Evolutionary conservation across 2,888 invertebrate species (phyloP).

Genomic region (Hirtodrosophila cameraria): DNA sequence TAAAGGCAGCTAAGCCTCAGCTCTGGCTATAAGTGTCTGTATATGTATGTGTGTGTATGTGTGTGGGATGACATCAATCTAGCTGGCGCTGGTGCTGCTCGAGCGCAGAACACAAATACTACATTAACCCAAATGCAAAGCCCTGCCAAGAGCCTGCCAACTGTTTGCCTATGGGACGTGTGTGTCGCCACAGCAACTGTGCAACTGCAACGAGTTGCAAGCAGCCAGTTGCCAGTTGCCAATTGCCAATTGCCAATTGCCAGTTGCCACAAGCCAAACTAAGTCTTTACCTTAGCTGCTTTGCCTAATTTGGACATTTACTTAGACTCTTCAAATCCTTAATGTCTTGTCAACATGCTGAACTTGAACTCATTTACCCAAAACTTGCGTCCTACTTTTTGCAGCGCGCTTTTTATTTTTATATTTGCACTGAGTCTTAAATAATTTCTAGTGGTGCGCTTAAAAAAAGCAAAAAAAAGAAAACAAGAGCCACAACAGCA

Average conservation of each 20-base stretch:
- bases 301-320: conserved; percentile 9
- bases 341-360: conserved; percentile 17
- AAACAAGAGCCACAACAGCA: conserved; percentile 44
- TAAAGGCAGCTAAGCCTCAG: conserved; percentile 29
- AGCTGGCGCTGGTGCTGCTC: conserved; percentile 31
- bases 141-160: conserved; percentile 65
- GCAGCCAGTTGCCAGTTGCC: conserved; percentile 33
- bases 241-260: conserved; percentile 8
- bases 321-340: neutral
- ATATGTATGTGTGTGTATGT: conserved; percentile 10
- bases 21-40: conserved; percentile 8
- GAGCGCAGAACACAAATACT: conserved; percentile 68
- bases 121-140: conserved; percentile 78
- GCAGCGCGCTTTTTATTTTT: conserved; percentile 51
- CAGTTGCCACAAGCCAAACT: conserved; percentile 18
- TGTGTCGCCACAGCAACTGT: conserved; percentile 10
- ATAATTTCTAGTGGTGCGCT: conserved; percentile 49
- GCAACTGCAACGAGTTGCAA: conserved; percentile 30
- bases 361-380: conserved; percentile 58
- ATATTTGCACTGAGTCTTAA: conserved; percentile 61
- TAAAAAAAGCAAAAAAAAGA: too few relatives aligned
- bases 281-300: neutral
- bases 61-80: conserved; percentile 56
- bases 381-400: conserved; percentile 19
- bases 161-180: conserved; percentile 59